Conservation (phyloP, 2,797 vertebrate genomes). For the Danionella dracula region DNA sequence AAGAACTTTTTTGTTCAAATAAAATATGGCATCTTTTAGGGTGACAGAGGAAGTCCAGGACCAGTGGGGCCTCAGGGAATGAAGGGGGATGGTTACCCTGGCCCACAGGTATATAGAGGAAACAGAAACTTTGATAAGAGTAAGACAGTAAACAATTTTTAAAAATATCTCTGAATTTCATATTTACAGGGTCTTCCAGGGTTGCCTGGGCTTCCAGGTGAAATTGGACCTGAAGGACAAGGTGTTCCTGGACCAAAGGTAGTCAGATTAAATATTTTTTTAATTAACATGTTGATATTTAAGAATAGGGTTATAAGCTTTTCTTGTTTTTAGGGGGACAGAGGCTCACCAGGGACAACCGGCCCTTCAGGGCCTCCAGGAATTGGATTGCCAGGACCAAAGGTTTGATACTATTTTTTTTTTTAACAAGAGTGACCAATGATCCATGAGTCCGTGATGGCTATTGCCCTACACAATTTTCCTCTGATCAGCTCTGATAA, state of each 20-base stretch:
- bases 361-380: slow-evolving; percentile 67
- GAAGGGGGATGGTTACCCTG: slow-evolving; percentile 74
- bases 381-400: slow-evolving; percentile 65
- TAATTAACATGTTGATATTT: no score
- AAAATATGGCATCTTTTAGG: slow-evolving; percentile 57
- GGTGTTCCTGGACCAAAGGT: slow-evolving; percentile 80
- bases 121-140: neutral
- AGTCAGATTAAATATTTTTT: slow-evolving; percentile 10
- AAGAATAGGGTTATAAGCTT: no score
- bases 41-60: slow-evolving; percentile 67
- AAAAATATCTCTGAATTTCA: neutral
- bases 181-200: slow-evolving; percentile 71
- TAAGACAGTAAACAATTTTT: neutral
- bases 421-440: no score
- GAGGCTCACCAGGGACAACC: slow-evolving; percentile 64
- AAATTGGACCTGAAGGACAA: slow-evolving; percentile 69
- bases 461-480: neutral
- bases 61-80: slow-evolving; percentile 64
- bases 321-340: slow-evolving; percentile 69
- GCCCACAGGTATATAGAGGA: slow-evolving; percentile 65
- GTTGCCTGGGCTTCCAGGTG: slow-evolving; percentile 69
- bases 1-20: neutral
- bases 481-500: neutral
- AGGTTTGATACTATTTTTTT: slow-evolving; percentile 60
- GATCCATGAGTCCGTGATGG: no score